phyloP scores from a whole-genome alignment of 2,888 invertebrate genomes.

The Marronus borbonicus region DNA sequence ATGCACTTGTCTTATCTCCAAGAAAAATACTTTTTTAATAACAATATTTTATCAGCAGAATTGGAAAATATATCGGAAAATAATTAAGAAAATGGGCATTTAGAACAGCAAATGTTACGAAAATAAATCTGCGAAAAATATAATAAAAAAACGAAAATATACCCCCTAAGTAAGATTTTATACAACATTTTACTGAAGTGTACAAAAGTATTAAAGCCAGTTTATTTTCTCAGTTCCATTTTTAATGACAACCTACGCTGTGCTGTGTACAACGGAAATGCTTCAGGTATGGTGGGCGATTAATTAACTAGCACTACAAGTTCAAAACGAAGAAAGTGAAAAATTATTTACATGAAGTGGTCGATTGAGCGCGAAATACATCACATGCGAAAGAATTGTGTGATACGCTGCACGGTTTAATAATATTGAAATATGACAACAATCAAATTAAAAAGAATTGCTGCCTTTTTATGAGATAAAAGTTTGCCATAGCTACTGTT shows the following conservation, averaged over 20 bases:
- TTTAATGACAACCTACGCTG: not conserved
- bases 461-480: too few species aligned
- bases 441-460: too few species aligned
- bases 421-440: too few species aligned
- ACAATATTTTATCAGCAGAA: not conserved
- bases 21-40: constrained; percentile 27
- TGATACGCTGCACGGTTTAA: too few species aligned
- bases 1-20: not conserved
- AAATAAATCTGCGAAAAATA: too few species aligned
- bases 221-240: not conserved
- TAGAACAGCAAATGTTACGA: too few species aligned
- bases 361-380: not conserved
- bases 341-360: constrained; percentile 1
- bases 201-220: too few species aligned
- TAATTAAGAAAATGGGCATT: not conserved
- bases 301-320: not conserved
- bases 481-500: too few species aligned
- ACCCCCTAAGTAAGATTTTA: too few species aligned
- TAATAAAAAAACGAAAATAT: too few species aligned
- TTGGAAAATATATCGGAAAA: not conserved
- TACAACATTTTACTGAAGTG: too few species aligned
- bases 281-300: constrained; percentile 6
- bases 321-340: constrained; percentile 4
- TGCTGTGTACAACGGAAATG: not conserved
- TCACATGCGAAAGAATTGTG: not conserved